phyloP scores from a whole-genome alignment of 2,888 invertebrate genomes.

The Sialis lutaria region DNA sequence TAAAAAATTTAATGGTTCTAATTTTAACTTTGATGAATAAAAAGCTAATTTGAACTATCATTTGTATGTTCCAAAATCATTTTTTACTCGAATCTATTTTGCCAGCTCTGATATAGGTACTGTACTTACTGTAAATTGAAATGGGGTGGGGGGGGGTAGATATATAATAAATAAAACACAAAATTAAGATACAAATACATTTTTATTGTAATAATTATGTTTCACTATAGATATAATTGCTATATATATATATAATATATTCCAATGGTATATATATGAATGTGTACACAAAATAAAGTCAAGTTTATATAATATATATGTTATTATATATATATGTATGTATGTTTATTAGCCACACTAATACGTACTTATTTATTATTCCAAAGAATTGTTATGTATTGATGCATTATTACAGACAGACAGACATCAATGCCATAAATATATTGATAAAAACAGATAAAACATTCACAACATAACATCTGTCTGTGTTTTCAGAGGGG shows the following conservation, averaged over 20 bases:
- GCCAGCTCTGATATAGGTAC: too few species aligned
- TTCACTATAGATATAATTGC: constrained; percentile 5
- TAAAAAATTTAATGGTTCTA: too few species aligned
- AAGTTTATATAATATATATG: neutral
- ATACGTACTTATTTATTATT: neutral
- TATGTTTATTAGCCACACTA: neutral
- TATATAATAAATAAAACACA: neutral
- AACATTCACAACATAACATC: too few species aligned
- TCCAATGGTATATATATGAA: constrained; percentile 1
- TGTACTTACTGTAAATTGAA: neutral
- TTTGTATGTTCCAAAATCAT: too few species aligned
- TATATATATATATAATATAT: neutral
- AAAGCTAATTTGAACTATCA: too few species aligned
- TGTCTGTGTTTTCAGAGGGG: too few species aligned
- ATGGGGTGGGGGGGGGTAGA: neutral
- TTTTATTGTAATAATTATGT: constrained; percentile 6
- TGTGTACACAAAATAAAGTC: constrained; percentile 7
- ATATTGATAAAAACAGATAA: too few species aligned
- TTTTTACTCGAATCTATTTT: too few species aligned
- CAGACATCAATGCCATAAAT: too few species aligned
- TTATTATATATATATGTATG: neutral
- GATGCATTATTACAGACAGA: neutral
- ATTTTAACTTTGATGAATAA: too few species aligned
- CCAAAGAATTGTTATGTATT: neutral
- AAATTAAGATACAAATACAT: constrained; percentile 6